Percentiles rank a stretch among this genome's conserved stretches.
Evolutionary conservation across 2,113 vertebrate genomes (phyloP).

Genomic region (Uria aalge): DNA sequence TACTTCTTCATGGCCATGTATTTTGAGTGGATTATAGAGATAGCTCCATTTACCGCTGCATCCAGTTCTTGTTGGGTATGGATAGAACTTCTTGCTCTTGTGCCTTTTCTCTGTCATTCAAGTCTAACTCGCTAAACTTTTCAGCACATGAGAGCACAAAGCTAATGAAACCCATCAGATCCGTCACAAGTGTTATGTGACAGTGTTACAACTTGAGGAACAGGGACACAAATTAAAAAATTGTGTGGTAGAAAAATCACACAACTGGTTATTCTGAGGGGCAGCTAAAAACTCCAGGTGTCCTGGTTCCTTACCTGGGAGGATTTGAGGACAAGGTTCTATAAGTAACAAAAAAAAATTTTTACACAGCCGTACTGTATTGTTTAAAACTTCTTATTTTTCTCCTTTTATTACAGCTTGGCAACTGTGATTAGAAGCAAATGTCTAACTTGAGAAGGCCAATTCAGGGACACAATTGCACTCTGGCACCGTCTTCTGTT

Average conservation of each 20-base stretch:
- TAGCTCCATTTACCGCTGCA: background rate
- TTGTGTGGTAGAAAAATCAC: background rate
- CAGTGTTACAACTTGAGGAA: background rate
- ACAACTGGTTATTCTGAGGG: background rate
- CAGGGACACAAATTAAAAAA: background rate
- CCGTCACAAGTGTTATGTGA: background rate
- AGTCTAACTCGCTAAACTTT: background rate
- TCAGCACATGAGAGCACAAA: background rate
- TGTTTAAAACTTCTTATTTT: background rate
- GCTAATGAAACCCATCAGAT: background rate
- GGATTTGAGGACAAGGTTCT: background rate
- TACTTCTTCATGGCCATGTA: background rate
- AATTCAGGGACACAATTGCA: background rate
- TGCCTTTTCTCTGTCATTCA: background rate
- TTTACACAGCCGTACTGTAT: fast-evolving
- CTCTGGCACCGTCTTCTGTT: background rate
- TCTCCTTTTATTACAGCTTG: background rate
- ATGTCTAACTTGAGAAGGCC: background rate
- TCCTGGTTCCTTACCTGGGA: background rate
- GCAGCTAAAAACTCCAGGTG: background rate
- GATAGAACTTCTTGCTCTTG: background rate
- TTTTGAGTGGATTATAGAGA: background rate
- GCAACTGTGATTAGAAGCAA: background rate
- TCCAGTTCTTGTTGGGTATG: background rate
- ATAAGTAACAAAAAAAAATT: background rate